Evolutionary conservation across 2,797 vertebrate species (phyloP).

Genomic region (Anolis apletophallus): DNA sequence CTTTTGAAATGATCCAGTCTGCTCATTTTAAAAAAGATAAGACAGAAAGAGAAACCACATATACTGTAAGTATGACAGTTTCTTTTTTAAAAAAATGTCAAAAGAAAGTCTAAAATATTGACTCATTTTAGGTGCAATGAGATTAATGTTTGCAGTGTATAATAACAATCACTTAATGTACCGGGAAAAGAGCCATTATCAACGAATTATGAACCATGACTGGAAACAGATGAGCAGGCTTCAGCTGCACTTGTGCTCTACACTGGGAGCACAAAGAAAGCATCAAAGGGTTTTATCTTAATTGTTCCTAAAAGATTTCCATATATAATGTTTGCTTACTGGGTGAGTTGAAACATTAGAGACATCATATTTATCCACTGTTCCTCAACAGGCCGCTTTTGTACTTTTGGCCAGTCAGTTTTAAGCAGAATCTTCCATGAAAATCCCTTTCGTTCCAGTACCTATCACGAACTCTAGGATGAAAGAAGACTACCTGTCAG

Average conservation of each 20-base stretch:
- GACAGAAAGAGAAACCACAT: neutral
- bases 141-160: conserved; percentile 16
- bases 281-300: neutral
- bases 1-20: neutral
- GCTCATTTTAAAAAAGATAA: neutral
- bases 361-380: neutral
- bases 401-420: neutral
- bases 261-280: conserved; percentile 5
- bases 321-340: conserved; percentile 15
- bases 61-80: neutral
- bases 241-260: neutral
- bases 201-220: conserved; percentile 47
- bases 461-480: neutral
- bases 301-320: conserved; percentile 31
- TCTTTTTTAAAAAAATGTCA: neutral
- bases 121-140: conserved; percentile 32
- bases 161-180: conserved; percentile 32
- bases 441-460: neutral
- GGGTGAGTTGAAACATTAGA: neutral
- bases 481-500: neutral
- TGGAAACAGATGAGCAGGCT: conserved; percentile 7
- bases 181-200: conserved; percentile 37
- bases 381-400: neutral
- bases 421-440: neutral
- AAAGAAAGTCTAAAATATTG: neutral